Evolutionary conservation across 2,113 vertebrate species (phyloP), one percentile per base, ranked within the genome.

Genomic region (Girardinichthys multiradiatus): DNA sequence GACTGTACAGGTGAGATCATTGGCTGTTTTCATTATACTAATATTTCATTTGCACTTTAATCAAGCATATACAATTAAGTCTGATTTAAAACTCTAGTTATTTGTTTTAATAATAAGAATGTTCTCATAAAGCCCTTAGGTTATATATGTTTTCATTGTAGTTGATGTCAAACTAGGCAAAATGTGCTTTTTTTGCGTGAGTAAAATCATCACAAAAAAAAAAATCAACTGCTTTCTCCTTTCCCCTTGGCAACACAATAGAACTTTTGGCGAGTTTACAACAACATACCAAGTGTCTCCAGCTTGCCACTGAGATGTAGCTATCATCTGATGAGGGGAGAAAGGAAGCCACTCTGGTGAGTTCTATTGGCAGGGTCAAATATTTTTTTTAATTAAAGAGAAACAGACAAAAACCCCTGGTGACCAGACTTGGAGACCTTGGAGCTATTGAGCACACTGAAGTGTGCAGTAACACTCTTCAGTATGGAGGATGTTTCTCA

Each of bases 241-340:
- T 68, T 77, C 71, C n/a, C 48, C 74, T 82, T 60, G 51, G 3
- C 70, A 21, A 70, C 70, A 85, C 72, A 65, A 15, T 81, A 98
- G 98, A 96, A 96, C 91, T 99, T 99, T 83, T 99, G 98, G 98
- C 95, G 97, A 81, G 97, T 98, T 75, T 99, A 97, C 93, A 99
- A 98, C 93, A 99, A 98, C 83, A 98, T 98, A 84, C 96, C 97
- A 64, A 80, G 95, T 0, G 97, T 99, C 86, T 93, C 95, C 73
- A 92, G 86, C 75, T 89, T 98, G 89, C 95, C 96, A 51, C 81
- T 98, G 90, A 94, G 96, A 86, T 97, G 96, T 28, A 97, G 96
- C 89, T 99, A 98, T 86, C 97, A 98, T 79, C 92, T 98, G 91
- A 99, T 99, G 98, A 92, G 96, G 87, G 98, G 97, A 76, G 96